A percentile compares a stretch with the other conserved stretches of the same genome.
Evolutionary conservation across 2,113 vertebrate species (phyloP).

Genomic region (Boleophthalmus pectinirostris): DNA sequence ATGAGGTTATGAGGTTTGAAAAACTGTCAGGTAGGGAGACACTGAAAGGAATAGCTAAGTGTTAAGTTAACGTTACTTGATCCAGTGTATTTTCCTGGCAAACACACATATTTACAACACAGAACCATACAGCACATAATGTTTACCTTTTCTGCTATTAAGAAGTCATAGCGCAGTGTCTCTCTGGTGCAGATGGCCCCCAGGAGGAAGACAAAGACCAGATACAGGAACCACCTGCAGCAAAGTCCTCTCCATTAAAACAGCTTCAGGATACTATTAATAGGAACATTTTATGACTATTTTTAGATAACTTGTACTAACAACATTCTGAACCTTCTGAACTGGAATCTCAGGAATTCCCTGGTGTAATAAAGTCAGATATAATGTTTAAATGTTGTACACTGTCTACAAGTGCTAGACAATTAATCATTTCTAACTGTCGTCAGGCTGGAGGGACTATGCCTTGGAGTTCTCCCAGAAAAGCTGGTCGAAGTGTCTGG

Average conservation of each 20-base stretch:
- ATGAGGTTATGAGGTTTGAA: background rate
- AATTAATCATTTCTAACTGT: too few relatives aligned
- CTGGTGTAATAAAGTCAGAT: background rate
- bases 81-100: slow-evolving; percentile 17
- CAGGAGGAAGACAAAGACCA: slow-evolving; percentile 93
- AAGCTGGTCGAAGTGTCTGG: too few relatives aligned
- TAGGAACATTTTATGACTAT: slow-evolving; percentile 5
- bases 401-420: too few relatives aligned
- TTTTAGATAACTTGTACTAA: background rate
- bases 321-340: background rate
- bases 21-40: background rate
- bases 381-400: background rate
- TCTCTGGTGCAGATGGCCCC: slow-evolving; percentile 93
- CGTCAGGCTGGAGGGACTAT: too few relatives aligned
- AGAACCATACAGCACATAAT: slow-evolving; percentile 24
- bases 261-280: slow-evolving; percentile 29
- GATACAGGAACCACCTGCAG: slow-evolving; percentile 97
- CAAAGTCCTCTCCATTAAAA: slow-evolving; percentile 26
- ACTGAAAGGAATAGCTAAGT: background rate
- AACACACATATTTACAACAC: background rate
- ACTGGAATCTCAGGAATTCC: too few relatives aligned
- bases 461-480: too few relatives aligned
- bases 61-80: background rate
- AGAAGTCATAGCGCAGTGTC: slow-evolving; percentile 91
- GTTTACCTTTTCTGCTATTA: slow-evolving; percentile 97